A percentile compares a stretch with the other conserved stretches of the same genome.
Evolutionary conservation across 2,797 vertebrate genomes (phyloP).

Genomic region (Hyperoplus lanceolatus): DNA sequence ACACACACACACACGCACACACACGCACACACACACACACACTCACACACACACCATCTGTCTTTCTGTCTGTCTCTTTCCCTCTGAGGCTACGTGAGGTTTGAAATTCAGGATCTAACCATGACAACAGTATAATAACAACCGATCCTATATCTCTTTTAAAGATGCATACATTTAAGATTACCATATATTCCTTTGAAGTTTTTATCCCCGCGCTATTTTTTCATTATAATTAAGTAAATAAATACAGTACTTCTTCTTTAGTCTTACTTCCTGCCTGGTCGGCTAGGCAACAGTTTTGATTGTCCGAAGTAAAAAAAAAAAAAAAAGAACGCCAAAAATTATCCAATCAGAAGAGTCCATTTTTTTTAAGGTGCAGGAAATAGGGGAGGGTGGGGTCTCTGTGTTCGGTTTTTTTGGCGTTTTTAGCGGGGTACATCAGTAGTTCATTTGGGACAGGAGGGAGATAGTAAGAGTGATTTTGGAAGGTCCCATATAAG

Average conservation of each 20-base stretch:
- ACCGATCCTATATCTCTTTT: slow-evolving; percentile 53
- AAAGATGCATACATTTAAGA: slow-evolving; percentile 64
- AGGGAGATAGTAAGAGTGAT: neutral
- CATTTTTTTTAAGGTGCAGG: slow-evolving; percentile 43
- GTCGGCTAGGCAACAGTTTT: slow-evolving; percentile 47
- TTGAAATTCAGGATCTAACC: slow-evolving; percentile 63
- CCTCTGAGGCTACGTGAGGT: slow-evolving; percentile 71
- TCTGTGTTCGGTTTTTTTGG: slow-evolving; percentile 75
- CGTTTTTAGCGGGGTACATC: slow-evolving; percentile 67
- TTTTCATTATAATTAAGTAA: slow-evolving; percentile 1
- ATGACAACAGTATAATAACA: slow-evolving; percentile 35
- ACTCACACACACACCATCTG: too few relatives aligned
- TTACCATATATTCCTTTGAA: slow-evolving; percentile 47
- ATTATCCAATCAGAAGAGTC: slow-evolving; percentile 59
- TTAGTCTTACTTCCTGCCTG: slow-evolving; percentile 25
- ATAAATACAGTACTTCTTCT: slow-evolving; percentile 72
- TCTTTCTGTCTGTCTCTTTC: slow-evolving; percentile 26
- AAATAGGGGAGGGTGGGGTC: neutral
- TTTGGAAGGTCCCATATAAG: slow-evolving; percentile 29
- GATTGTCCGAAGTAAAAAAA: slow-evolving; percentile 76
- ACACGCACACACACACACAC: too few relatives aligned
- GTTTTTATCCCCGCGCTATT: slow-evolving; percentile 17
- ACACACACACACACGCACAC: neutral
- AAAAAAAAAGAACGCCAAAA: neutral
- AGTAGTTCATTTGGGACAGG: slow-evolving; percentile 71